phyloP scores from a whole-genome alignment of 2,888 invertebrate genomes.

The Drosophila atroscutellata region DNA sequence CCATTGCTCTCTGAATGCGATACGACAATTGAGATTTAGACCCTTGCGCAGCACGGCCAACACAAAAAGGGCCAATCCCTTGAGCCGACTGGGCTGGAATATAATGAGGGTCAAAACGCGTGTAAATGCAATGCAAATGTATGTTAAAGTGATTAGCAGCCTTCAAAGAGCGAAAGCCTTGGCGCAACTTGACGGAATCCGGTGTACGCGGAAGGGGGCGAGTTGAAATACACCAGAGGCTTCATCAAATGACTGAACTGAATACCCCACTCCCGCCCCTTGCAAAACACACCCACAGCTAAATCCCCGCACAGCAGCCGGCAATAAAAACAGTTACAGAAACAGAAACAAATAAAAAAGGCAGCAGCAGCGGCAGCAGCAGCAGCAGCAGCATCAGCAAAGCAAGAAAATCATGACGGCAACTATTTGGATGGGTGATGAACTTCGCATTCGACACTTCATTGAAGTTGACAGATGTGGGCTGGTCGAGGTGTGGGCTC shows the following conservation, averaged over 20 bases:
- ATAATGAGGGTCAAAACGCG: conserved; percentile 81
- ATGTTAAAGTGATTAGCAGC: conserved; percentile 82
- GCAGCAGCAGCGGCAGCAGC: background rate
- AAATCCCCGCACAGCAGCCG: conserved; percentile 73
- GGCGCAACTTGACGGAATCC: conserved; percentile 37
- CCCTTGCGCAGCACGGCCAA: conserved; percentile 1
- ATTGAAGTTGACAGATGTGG: conserved; percentile 84
- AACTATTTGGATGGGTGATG: conserved; percentile 76
- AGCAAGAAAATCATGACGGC: conserved; percentile 56
- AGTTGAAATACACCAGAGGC: conserved; percentile 71
- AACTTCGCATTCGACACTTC: conserved; percentile 80
- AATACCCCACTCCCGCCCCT: background rate
- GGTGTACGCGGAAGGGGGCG: background rate
- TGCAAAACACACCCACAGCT: conserved; percentile 12
- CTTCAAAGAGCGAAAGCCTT: conserved; percentile 66
- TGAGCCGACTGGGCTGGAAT: conserved; percentile 40
- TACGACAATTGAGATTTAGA: conserved; percentile 34
- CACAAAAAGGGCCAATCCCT: conserved; percentile 59
- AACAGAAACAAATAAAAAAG: conserved; percentile 38
- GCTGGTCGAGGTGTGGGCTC: conserved; percentile 40
- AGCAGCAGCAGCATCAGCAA: background rate
- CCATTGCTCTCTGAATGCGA: conserved; percentile 19
- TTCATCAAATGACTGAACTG: conserved; percentile 51
- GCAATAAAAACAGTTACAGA: conserved; percentile 73
- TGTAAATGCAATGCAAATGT: conserved; percentile 82